A percentile compares a stretch with the other conserved stretches of the same genome.
Conservation (phyloP, 2,888 invertebrate genomes). For the Andrena minutula region DNA sequence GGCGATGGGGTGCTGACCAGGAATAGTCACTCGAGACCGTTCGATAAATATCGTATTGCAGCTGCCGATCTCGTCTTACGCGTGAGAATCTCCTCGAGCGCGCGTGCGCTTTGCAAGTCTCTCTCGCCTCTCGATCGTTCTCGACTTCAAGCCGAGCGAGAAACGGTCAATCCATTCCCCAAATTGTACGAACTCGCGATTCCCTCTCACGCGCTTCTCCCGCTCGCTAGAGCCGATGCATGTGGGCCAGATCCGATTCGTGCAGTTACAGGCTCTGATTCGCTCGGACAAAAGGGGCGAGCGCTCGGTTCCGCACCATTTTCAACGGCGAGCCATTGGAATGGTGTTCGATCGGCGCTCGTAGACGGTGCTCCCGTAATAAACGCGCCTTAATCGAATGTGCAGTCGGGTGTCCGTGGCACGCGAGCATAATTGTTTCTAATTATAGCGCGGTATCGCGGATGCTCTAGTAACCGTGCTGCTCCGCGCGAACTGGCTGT, state of each 20-base stretch:
- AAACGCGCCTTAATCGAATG: not conserved
- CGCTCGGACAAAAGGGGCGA: conserved; percentile 32
- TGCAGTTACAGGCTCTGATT: conserved; percentile 60
- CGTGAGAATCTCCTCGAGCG: conserved; percentile 61
- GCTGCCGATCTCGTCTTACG: conserved; percentile 73
- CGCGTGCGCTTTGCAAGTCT: not conserved
- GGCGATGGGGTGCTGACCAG: conserved; percentile 49
- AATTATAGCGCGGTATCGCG: conserved; percentile 54
- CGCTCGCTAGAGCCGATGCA: conserved; percentile 12
- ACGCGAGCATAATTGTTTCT: conserved; percentile 58
- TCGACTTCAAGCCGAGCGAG: not conserved
- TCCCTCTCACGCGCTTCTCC: not conserved
- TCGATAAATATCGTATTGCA: conserved; percentile 78
- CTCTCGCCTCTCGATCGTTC: not conserved
- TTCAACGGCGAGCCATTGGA: conserved; percentile 35
- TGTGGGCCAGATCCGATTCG: conserved; percentile 45
- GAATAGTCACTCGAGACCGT: conserved; percentile 75
- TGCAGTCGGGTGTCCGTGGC: conserved; percentile 32
- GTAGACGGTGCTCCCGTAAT: conserved; percentile 22
- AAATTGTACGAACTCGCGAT: too few species aligned
- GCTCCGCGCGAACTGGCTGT: not conserved
- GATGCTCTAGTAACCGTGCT: conserved; percentile 51
- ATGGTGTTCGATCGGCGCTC: conserved; percentile 44
- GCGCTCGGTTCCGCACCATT: conserved; percentile 52
- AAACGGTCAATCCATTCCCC: not conserved